These are phyloP conservation scores for Probosciger aterrimus DNA, from an alignment of 2,113 vertebrate species.

Conservation along the genomic window DNA sequence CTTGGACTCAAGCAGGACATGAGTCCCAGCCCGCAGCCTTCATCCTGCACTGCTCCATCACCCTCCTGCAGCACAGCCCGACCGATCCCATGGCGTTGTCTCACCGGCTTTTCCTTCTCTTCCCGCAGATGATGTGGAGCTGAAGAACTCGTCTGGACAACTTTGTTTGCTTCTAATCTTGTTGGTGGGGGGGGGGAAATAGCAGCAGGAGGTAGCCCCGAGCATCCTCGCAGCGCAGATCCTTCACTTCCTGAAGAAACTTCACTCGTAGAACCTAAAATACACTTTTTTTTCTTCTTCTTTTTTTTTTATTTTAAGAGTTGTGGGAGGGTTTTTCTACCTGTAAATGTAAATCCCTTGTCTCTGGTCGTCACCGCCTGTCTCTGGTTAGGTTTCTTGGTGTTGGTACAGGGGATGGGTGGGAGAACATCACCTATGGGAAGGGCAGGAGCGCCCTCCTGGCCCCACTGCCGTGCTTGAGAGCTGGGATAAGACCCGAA, in stretches of 20 bases:
- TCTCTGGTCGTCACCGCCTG: conserved; percentile 19
- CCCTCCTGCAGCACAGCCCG: background rate
- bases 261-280: conserved; percentile 15
- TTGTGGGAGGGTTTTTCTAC: conserved; percentile 51
- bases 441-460: background rate
- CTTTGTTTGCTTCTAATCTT: conserved; percentile 1
- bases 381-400: background rate
- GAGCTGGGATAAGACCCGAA: background rate
- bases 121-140: background rate
- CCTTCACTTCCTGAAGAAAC: conserved; percentile 43
- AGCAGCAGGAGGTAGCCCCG: conserved; percentile 15
- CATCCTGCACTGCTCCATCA: background rate
- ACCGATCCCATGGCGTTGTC: background rate
- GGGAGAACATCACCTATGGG: background rate
- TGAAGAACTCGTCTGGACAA: background rate
- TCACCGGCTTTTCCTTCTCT: background rate
- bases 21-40: background rate
- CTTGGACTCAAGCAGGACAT: background rate
- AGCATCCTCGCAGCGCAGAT: background rate
- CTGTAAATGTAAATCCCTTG: background rate
- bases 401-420: background rate
- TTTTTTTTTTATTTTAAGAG: background rate
- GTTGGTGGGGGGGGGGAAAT: background rate
- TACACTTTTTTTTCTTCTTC: background rate
- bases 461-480: background rate